phyloP scores from a whole-genome alignment of 2,113 vertebrate species.

The Axis porcinus region DNA sequence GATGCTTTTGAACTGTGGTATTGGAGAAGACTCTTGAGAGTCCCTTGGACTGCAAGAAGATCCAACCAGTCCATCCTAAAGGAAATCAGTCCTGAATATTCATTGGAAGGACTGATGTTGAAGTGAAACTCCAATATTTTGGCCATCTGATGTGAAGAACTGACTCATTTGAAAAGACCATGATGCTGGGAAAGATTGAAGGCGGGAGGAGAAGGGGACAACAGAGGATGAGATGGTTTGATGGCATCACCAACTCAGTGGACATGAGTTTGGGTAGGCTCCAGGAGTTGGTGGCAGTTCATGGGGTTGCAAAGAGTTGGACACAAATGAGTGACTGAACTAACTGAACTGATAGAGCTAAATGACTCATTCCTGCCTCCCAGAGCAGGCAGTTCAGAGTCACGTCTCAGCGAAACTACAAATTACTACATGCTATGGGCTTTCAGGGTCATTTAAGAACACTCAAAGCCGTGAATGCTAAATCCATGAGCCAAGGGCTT shows the following conservation, averaged over 20 bases:
- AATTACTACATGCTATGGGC: constrained; percentile 14
- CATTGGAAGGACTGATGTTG: not conserved
- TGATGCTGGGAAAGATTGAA: not conserved
- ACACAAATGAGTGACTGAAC: not conserved
- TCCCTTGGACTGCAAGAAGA: not conserved
- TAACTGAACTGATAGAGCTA: not conserved
- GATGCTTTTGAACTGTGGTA: not conserved
- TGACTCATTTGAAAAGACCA: not conserved
- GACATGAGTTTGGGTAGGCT: not conserved
- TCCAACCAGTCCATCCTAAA: not conserved
- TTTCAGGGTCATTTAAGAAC: constrained; percentile 53
- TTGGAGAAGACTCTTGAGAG: not conserved
- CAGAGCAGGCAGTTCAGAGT: not conserved
- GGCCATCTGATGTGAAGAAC: not conserved
- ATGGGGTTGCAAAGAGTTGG: fast-evolving
- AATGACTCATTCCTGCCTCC: not conserved
- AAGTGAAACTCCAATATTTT: not conserved
- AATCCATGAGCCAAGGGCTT: not conserved
- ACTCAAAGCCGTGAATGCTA: constrained; percentile 15
- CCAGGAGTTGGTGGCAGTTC: not conserved
- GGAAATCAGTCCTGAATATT: not conserved
- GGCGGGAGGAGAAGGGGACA: not conserved
- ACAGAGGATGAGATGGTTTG: not conserved
- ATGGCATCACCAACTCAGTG: not conserved
- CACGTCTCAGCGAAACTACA: constrained; percentile 28